These are phyloP conservation scores for Mormyrus lacerda DNA, from an alignment of 2,113 vertebrate genomes.

Conservation along the genomic window DNA sequence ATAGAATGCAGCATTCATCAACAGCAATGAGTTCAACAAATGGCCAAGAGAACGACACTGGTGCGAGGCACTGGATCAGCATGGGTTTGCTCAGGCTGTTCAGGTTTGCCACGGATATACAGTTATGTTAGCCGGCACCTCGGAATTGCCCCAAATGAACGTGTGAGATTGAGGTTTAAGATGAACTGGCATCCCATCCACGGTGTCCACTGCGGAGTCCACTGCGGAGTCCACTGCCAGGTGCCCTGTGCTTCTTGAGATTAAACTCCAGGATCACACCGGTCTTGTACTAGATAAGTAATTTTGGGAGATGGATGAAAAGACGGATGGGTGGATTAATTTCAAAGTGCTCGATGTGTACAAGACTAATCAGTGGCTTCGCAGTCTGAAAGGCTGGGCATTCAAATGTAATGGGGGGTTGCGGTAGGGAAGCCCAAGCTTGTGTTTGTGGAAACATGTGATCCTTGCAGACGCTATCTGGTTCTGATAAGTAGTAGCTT, in stretches of 20 bases:
- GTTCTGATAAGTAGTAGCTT: not conserved
- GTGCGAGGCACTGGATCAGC: too few relatives aligned
- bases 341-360: not conserved
- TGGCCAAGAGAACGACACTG: too few relatives aligned
- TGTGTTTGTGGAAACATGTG: not conserved
- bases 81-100: not conserved
- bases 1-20: not conserved
- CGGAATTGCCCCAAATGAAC: too few relatives aligned
- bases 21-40: not conserved
- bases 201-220: not conserved
- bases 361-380: not conserved
- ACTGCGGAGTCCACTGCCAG: not conserved
- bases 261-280: not conserved
- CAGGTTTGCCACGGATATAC: too few relatives aligned
- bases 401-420: not conserved
- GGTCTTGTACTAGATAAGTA: not conserved
- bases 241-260: not conserved
- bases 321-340: not conserved
- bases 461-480: not conserved
- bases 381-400: not conserved
- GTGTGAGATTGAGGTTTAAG: too few relatives aligned
- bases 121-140: too few relatives aligned
- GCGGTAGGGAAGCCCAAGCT: not conserved
- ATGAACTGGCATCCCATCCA: not conserved
- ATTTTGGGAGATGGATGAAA: not conserved